Conservation (phyloP, 2,888 invertebrate genomes). For the Mechanitis mazaeus region DNA sequence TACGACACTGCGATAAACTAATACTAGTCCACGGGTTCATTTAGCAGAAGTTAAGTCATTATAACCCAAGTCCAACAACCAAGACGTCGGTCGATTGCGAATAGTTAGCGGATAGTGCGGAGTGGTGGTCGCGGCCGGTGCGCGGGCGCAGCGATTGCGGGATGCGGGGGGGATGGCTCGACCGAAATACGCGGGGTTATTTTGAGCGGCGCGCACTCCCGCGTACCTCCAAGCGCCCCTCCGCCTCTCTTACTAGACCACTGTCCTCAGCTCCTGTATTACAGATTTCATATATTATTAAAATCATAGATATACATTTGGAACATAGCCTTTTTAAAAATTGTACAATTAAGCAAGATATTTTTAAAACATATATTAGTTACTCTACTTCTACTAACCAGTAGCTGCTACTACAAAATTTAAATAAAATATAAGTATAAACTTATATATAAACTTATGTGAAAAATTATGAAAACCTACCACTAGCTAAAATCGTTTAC, state of each 20-base stretch:
- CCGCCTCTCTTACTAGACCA: slow-evolving; percentile 10
- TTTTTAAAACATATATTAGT: too few relatives aligned
- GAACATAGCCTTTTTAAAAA: too few relatives aligned
- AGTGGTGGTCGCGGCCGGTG: slow-evolving; percentile 45
- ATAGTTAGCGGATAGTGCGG: slow-evolving; percentile 90
- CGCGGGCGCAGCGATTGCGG: slow-evolving; percentile 45
- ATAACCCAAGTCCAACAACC: slow-evolving; percentile 84
- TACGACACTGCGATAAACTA: slow-evolving; percentile 72
- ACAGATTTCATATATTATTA: slow-evolving; percentile 1
- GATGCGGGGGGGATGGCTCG: slow-evolving; percentile 51
- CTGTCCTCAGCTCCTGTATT: slow-evolving; percentile 7
- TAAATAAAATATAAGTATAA: too few relatives aligned
- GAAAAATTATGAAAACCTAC: too few relatives aligned
- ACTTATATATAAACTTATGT: too few relatives aligned
- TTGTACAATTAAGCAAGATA: too few relatives aligned
- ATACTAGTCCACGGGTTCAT: slow-evolving; percentile 76
- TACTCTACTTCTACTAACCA: too few relatives aligned
- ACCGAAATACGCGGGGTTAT: slow-evolving; percentile 73
- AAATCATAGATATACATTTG: too few relatives aligned
- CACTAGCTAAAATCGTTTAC: too few relatives aligned
- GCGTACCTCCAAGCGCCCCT: slow-evolving; percentile 40
- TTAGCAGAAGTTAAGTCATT: slow-evolving; percentile 88
- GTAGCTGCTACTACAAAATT: too few relatives aligned
- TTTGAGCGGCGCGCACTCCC: slow-evolving; percentile 62
- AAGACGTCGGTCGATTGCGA: slow-evolving; percentile 97